Evolutionary conservation across 2,797 vertebrate species (phyloP), one percentile per base, ranked within the genome.

Genomic region (Salarias fasciatus): DNA sequence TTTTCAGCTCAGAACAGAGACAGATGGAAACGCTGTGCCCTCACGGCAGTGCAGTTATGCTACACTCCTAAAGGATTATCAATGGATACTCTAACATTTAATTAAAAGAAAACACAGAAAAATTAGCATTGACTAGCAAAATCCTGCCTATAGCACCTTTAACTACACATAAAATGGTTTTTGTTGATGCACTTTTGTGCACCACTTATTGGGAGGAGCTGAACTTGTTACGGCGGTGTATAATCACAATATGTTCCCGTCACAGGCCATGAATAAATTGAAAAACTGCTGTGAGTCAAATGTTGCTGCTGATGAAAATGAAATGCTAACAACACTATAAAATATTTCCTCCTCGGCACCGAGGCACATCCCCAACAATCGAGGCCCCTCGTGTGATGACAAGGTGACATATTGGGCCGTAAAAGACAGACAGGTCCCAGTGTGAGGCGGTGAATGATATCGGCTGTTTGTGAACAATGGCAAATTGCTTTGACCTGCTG

Each of bases 401-500:
- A 75, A 55, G 42, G 53, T 58, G 61, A 65, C 52, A 5, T 48
- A 66, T 8, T 69, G 46, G 66, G 54, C 35, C 43, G 56, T 72
- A 64, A 74, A 80, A 57, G 53, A 46, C 41, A 75, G 66, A 75
- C 61, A 36, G 46, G 37, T 50, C 46, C 35, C 51, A 61, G 57
- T 46, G 1, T 31, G 62, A 18, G n/a, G 37, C 38, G 35, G 9
- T 75, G 48, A 78, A 28, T 63, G 36, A 65, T 50, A 15, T 0
- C 8, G 60, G 63, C 56, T 68, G 41, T 72, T 69, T 75, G 63
- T 9, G 42, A 75, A 69, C 58, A 79, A 71, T 69, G 55, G 64
- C 68, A 83, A 78, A 83, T 81, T 82, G 55, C 73, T 84, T 84
- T 86, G 67, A 80, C 71, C 79, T 65, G 41, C 55, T 10, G 44